Conservation (phyloP, 2,888 invertebrate species). For the Alloscopus bannaensis region DNA sequence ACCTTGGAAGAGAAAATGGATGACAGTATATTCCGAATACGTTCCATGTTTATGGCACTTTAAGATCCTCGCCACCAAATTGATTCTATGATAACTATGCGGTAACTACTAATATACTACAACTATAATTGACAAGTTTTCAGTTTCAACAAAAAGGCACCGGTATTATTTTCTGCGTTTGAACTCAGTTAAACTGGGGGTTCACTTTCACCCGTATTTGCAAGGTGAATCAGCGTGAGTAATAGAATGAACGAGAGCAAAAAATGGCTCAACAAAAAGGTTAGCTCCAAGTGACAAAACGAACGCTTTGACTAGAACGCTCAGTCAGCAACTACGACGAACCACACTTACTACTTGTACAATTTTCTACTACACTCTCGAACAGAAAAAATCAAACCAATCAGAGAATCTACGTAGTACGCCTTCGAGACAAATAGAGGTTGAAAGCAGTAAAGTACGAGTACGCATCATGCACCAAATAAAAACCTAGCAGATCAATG, state of each 20-base stretch:
- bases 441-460: slow-evolving; percentile 23
- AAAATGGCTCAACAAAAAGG: neutral
- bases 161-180: slow-evolving; percentile 27
- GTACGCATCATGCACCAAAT: neutral
- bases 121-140: slow-evolving; percentile 17
- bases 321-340: slow-evolving; percentile 1
- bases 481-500: slow-evolving; percentile 1
- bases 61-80: no score
- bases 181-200: slow-evolving; percentile 10
- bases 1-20: slow-evolving; percentile 41
- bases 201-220: slow-evolving; percentile 16
- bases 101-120: slow-evolving; percentile 1
- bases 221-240: neutral
- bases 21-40: slow-evolving; percentile 37
- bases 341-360: slow-evolving; percentile 30
- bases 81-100: neutral
- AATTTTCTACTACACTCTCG: slow-evolving; percentile 46
- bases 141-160: slow-evolving; percentile 20
- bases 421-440: slow-evolving; percentile 40
- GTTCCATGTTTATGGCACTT: slow-evolving; percentile 52
- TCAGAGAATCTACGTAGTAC: slow-evolving; percentile 52
- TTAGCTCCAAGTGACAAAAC: neutral
- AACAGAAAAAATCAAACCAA: slow-evolving; percentile 56
- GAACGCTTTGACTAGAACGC: slow-evolving; percentile 28
- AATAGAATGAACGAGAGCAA: neutral